phyloP scores from a whole-genome alignment of 2,888 invertebrate species.

The Pegoplata infirma region DNA sequence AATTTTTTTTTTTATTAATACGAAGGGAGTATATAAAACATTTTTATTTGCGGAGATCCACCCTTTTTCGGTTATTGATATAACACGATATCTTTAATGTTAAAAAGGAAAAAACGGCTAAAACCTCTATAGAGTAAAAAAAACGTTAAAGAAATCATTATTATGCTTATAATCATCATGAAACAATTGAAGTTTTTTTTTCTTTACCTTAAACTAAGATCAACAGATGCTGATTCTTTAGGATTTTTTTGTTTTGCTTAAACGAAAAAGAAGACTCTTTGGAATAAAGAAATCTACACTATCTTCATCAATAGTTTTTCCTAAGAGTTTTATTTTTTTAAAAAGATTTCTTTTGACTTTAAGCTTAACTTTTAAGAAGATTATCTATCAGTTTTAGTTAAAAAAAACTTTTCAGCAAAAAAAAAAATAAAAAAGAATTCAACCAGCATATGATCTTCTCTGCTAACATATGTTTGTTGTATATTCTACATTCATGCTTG shows the following conservation, averaged over 20 bases:
- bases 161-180: constrained; percentile 51
- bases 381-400: constrained; percentile 46
- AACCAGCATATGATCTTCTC: constrained; percentile 49
- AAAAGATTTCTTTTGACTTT: background rate
- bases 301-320: constrained; percentile 56
- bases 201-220: constrained; percentile 44
- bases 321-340: constrained; percentile 34
- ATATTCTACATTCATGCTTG: constrained; percentile 44
- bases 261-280: constrained; percentile 32
- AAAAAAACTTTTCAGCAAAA: constrained; percentile 11
- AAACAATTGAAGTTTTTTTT: constrained; percentile 49
- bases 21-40: constrained; percentile 62
- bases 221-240: constrained; percentile 61
- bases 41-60: constrained; percentile 71
- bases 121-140: constrained; percentile 3
- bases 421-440: background rate
- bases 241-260: constrained; percentile 7
- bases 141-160: constrained; percentile 49
- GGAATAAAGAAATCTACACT: constrained; percentile 59
- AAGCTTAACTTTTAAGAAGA: constrained; percentile 32
- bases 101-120: no score
- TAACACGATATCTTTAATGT: constrained; percentile 71
- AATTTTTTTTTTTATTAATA: constrained; percentile 24
- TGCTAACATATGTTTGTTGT: constrained; percentile 57
- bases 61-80: constrained; percentile 78